These are phyloP conservation scores for Harpagus bidentatus DNA, from an alignment of 2,113 vertebrate species.

Conservation along the genomic window DNA sequence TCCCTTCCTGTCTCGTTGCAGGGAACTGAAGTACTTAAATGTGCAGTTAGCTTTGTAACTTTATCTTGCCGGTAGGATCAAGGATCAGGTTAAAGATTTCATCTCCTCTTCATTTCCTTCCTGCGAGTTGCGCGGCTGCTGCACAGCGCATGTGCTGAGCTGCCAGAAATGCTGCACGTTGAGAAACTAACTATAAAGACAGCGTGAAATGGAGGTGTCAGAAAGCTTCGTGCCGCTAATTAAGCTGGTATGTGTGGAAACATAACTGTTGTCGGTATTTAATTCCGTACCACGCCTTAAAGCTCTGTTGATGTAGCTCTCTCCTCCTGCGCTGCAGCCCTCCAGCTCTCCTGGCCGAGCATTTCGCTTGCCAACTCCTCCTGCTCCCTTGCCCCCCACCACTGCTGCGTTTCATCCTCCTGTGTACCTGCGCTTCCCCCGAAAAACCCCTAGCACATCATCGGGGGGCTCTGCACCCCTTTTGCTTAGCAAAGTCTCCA, in stretches of 20 bases:
- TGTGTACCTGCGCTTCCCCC: background rate
- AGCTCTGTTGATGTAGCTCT: background rate
- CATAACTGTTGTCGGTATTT: slow-evolving; percentile 26
- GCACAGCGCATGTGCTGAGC: background rate
- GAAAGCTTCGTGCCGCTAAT: slow-evolving; percentile 31
- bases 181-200: slow-evolving; percentile 22
- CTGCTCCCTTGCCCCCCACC: background rate
- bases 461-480: background rate
- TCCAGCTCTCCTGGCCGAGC: background rate
- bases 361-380: background rate
- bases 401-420: background rate
- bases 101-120: background rate
- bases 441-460: background rate
- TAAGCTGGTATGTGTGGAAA: slow-evolving; percentile 14
- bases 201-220: slow-evolving; percentile 55
- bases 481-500: background rate
- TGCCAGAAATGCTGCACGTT: background rate
- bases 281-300: background rate
- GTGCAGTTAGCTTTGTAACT: background rate
- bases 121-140: background rate
- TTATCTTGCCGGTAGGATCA: background rate
- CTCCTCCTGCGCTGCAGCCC: background rate
- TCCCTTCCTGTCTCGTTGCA: background rate
- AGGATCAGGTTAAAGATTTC: slow-evolving; percentile 17
- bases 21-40: background rate